Evolutionary conservation across 2,797 vertebrate species (phyloP).

Genomic region (Pampus argenteus): DNA sequence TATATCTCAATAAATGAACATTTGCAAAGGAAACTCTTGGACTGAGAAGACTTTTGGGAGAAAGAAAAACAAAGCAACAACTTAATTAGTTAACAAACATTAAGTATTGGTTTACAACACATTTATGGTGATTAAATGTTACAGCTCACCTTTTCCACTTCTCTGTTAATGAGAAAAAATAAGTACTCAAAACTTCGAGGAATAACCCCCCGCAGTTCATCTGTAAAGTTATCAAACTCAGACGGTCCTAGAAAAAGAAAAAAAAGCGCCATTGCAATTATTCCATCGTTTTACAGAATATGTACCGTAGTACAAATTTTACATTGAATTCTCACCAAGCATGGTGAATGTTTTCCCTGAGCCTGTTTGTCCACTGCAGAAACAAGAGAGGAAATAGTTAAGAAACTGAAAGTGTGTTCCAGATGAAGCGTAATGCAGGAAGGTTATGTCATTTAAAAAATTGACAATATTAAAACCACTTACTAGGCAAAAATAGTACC

Average conservation of each 20-base stretch:
- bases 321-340: conserved; percentile 89
- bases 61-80: conserved; percentile 14
- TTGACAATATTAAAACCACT: conserved; percentile 71
- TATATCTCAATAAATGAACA: conserved; percentile 99
- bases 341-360: conserved; percentile 99
- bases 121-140: neutral
- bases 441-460: neutral
- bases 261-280: neutral
- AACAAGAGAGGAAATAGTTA: conserved; percentile 20
- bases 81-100: conserved; percentile 4
- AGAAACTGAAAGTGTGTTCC: neutral
- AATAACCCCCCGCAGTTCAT: conserved; percentile 95
- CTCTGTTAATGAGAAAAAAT: conserved; percentile 95
- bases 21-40: conserved; percentile 96
- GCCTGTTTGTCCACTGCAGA: conserved; percentile 93
- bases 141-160: conserved; percentile 90
- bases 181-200: conserved; percentile 97
- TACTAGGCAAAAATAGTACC: conserved; percentile 99
- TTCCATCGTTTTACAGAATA: neutral
- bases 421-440: neutral
- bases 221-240: conserved; percentile 93
- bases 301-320: neutral
- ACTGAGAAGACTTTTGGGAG: conserved; percentile 83
- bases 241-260: conserved; percentile 86
- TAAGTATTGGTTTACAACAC: neutral